Evolutionary conservation across 2,888 invertebrate genomes (phyloP), one percentile per base, ranked within the genome.

Genomic region (Drosophila monieri): DNA sequence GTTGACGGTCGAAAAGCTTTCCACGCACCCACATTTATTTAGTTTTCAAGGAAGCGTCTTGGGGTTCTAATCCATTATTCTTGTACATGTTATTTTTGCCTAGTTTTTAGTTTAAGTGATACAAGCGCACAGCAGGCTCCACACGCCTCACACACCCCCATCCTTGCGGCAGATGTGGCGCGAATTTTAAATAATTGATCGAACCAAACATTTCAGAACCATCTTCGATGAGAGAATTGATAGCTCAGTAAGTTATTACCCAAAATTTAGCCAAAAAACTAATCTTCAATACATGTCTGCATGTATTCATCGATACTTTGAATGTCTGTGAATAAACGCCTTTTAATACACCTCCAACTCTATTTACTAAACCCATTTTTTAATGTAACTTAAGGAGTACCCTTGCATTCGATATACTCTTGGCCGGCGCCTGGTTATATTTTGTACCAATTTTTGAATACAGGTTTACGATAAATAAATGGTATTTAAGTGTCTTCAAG

Each of bases 1-100:
- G 43, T 55, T 66, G 73, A 72, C 57, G 81, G 75, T 76, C 77
- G 70, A 67, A 77, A 85, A 84, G 83, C 88, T 83, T 76, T 87
- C 53, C 72, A 65, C 65, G 58, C 78, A 72, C 75, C 64, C 56
- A 67, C 57, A n/a, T 35, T 35, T 74, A 48, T 61, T 51, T 64
- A 67, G 66, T 65, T 66, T 53, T 61, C 51, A 35, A 54, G 21
- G 49, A 37, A 43, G 58, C 68, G 48, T 74, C 41, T 67, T 69
- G 72, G 72, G 67, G 71, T 56, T 55, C 52, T 52, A 57, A 52
- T 53, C 64, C 27, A 53, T 49, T 39, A 59, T 41, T 54, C 57
- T 48, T 60, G 48, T 71, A 66, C 44, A 55, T 46, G 62, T 68
- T 68, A 43, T 41, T 41, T 67, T 67, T 67, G 51, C 46, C 47